A percentile compares a stretch with the other conserved stretches of the same genome.
phyloP scores from a whole-genome alignment of 2,888 invertebrate genomes.

The Stratiomys singularior region DNA sequence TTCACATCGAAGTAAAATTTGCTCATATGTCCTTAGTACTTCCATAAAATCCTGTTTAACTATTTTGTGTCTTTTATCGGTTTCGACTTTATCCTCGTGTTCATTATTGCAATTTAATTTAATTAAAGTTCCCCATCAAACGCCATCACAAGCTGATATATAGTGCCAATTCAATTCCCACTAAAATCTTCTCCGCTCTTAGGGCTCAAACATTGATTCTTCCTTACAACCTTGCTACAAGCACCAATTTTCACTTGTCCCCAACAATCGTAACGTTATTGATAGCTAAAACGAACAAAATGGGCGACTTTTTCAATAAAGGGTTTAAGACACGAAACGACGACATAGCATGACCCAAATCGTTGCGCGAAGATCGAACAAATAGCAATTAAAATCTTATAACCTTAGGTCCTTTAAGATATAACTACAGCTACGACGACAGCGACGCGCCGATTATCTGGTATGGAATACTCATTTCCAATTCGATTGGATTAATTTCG shows the following conservation, averaged over 20 bases:
- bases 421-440: background rate
- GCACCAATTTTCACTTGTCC: background rate
- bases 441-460: conserved; percentile 17
- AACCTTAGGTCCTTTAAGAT: background rate
- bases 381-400: conserved; percentile 34
- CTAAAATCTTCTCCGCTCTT: background rate
- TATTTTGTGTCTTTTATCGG: no score
- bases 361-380: background rate
- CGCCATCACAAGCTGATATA: background rate
- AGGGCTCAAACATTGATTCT: background rate
- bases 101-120: conserved; percentile 18
- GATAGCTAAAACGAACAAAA: conserved; percentile 12
- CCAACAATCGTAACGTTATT: conserved; percentile 1
- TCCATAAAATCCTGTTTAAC: no score
- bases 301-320: conserved; percentile 10
- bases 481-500: conserved; percentile 36
- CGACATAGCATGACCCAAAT: conserved; percentile 16
- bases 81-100: background rate
- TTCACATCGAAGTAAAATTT: no score
- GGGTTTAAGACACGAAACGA: conserved; percentile 28
- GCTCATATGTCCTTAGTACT: no score
- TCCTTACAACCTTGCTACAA: background rate
- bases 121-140: conserved; percentile 15
- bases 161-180: conserved; percentile 27
- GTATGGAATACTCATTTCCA: conserved; percentile 14